Evolutionary conservation across 64 coral and sea anemone species (phyloP).

Genomic region (Exaiptasia diaphana): DNA sequence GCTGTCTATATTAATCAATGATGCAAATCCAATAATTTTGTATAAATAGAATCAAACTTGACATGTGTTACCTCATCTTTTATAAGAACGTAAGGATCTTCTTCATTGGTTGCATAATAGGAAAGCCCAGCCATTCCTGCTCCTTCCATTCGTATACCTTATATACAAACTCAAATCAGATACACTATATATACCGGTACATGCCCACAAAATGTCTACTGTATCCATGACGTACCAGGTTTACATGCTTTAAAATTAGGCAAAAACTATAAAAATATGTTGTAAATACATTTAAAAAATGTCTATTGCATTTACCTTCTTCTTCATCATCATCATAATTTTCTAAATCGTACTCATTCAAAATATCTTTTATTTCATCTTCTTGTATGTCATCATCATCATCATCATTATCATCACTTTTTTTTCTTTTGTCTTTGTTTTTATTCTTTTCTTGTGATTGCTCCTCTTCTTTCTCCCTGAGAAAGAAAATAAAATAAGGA

Average conservation of each 20-base stretch:
- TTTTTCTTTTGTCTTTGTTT: slow-evolving; percentile 3
- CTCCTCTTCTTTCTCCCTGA: slow-evolving; percentile 8
- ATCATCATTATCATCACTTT: slow-evolving; percentile 18
- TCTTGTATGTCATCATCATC: slow-evolving; percentile 38
- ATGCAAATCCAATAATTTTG: background rate
- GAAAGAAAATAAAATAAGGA: background rate
- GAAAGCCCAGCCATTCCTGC: slow-evolving; percentile 93
- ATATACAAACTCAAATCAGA: background rate
- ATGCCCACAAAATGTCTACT: too few species aligned
- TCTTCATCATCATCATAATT: slow-evolving; percentile 84
- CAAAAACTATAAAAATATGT: too few species aligned
- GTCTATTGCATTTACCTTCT: slow-evolving; percentile 51
- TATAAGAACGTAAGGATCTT: slow-evolving; percentile 84
- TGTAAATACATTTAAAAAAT: too few species aligned
- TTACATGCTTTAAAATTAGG: too few species aligned
- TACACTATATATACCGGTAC: too few species aligned
- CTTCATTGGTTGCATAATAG: slow-evolving; percentile 85
- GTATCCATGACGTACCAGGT: too few species aligned
- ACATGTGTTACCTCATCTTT: slow-evolving; percentile 42
- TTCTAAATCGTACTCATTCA: slow-evolving; percentile 81
- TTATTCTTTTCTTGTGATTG: background rate
- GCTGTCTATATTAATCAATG: background rate
- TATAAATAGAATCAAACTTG: background rate
- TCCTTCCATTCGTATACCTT: slow-evolving; percentile 83
- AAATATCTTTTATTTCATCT: slow-evolving; percentile 13